Evolutionary conservation across 2,113 vertebrate genomes (phyloP).

Genomic region (Diadophis punctatus): DNA sequence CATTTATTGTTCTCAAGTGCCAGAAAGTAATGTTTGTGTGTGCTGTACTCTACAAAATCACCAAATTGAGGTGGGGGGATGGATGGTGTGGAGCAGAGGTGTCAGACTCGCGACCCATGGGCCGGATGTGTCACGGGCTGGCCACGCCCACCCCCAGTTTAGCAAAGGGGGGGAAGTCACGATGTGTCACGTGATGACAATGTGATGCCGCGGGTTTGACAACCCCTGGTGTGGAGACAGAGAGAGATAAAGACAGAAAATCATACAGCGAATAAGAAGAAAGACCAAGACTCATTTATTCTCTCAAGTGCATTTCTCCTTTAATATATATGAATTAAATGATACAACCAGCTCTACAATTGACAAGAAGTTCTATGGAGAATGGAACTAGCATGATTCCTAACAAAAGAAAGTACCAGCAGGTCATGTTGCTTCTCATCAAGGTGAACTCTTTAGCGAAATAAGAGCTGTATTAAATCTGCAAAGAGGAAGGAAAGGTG

Average conservation of each 20-base stretch:
- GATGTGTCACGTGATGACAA: too few relatives aligned
- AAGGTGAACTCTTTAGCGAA: background rate
- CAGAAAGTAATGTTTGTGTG: background rate
- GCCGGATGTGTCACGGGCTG: too few relatives aligned
- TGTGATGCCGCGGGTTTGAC: too few relatives aligned
- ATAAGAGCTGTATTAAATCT: slow-evolving; percentile 14
- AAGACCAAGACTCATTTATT: background rate
- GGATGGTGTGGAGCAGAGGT: background rate
- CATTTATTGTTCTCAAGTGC: too few relatives aligned
- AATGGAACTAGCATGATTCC: background rate
- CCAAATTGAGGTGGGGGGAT: background rate
- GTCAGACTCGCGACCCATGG: too few relatives aligned
- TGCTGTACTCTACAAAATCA: slow-evolving; percentile 34
- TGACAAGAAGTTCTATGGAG: background rate
- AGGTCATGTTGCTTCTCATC: background rate
- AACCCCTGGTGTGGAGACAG: background rate
- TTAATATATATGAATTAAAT: background rate
- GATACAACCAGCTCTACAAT: background rate
- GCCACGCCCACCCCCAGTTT: too few relatives aligned
- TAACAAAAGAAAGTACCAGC: background rate
- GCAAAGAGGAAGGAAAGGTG: background rate
- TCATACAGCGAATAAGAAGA: background rate
- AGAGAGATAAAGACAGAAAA: background rate
- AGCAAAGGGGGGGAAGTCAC: too few relatives aligned
- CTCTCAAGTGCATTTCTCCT: background rate